These are phyloP conservation scores for Drosophila nannoptera DNA, from an alignment of 1,140 invertebrate species.

Conservation along the genomic window DNA sequence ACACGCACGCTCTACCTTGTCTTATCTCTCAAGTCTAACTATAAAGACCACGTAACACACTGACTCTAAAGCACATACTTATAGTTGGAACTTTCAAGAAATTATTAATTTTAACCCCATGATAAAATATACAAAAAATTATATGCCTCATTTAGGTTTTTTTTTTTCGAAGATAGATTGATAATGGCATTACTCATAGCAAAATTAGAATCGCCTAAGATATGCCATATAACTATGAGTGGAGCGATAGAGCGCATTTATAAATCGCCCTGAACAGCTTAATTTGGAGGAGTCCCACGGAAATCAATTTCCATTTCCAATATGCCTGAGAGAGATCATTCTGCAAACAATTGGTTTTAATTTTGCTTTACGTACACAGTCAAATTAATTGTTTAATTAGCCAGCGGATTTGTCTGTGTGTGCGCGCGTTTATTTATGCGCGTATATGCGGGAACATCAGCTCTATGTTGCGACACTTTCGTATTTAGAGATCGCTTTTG, in stretches of 20 bases:
- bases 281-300: no score
- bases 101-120: constrained; percentile 19
- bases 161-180: constrained; percentile 28
- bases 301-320: no score
- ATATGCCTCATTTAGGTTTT: constrained; percentile 14
- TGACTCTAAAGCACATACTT: not conserved
- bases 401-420: not conserved
- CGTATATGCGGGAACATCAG: not conserved
- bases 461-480: no score
- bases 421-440: not conserved
- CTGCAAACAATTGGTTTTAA: not conserved
- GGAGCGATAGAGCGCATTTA: constrained; percentile 8
- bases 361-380: constrained; percentile 9
- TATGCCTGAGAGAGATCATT: constrained; percentile 6
- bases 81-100: not conserved
- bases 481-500: no score
- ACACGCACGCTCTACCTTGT: not conserved
- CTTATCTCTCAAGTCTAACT: constrained; percentile 14
- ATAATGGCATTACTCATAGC: constrained; percentile 19
- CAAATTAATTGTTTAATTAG: constrained; percentile 11
- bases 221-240: constrained; percentile 10
- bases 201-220: constrained; percentile 9
- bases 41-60: constrained; percentile 18
- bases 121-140: constrained; percentile 12
- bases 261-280: constrained; percentile 2